These are phyloP conservation scores for Cavia aperea DNA, from an alignment of 2,113 vertebrate genomes.

Conservation along the genomic window DNA sequence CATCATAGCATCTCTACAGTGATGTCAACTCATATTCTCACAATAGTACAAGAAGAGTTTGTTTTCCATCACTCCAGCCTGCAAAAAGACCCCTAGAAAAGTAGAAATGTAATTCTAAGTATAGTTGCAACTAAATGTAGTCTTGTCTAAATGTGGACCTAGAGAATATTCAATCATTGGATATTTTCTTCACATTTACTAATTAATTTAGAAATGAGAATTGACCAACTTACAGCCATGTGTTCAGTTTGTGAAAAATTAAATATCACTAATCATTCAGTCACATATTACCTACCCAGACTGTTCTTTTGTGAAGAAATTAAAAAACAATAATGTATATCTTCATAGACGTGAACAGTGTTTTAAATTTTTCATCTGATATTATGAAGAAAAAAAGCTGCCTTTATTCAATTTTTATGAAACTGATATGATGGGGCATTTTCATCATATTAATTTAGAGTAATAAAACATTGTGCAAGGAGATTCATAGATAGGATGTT, in stretches of 20 bases:
- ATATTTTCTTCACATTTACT: conserved; percentile 55
- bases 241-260: conserved; percentile 57
- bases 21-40: not conserved
- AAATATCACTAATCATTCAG: conserved; percentile 40
- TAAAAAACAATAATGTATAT: conserved; percentile 67
- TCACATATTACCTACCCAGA: conserved; percentile 17
- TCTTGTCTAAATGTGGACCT: conserved; percentile 25
- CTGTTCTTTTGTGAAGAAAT: conserved; percentile 67
- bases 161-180: conserved; percentile 32
- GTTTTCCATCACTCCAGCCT: not conserved
- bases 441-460: not conserved
- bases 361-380: conserved; percentile 47
- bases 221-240: conserved; percentile 12
- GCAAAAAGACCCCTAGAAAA: not conserved
- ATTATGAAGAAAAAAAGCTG: conserved; percentile 39
- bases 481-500: not conserved
- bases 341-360: conserved; percentile 60
- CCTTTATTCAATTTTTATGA: conserved; percentile 42
- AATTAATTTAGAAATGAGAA: conserved; percentile 62
- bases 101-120: not conserved
- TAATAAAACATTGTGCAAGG: not conserved
- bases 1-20: not conserved
- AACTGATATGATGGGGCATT: conserved; percentile 9
- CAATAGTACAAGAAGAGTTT: not conserved
- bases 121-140: not conserved